Conservation (phyloP, 1,140 invertebrate genomes). For the Achroia grisella region DNA sequence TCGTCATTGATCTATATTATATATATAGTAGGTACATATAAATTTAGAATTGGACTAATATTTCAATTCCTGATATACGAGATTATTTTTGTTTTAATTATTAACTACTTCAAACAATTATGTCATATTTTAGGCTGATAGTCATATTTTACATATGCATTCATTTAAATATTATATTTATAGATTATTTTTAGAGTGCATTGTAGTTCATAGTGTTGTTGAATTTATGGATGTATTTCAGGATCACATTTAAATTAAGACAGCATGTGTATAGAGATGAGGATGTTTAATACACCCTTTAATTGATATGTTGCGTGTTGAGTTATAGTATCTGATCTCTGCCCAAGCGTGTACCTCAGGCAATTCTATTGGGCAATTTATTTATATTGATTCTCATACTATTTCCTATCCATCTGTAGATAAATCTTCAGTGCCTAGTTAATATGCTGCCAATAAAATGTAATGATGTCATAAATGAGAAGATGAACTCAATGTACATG, state of each 20-base stretch:
- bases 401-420: constrained; percentile 54
- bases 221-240: constrained; percentile 18
- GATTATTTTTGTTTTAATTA: too few species aligned
- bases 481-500: too few species aligned
- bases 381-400: constrained; percentile 64
- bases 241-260: constrained; percentile 37
- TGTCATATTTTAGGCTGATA: too few species aligned
- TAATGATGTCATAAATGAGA: constrained; percentile 24
- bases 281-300: constrained; percentile 52
- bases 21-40: too few species aligned
- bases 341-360: constrained; percentile 43
- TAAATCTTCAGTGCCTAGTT: constrained; percentile 53
- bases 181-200: too few species aligned
- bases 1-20: too few species aligned
- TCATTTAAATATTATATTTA: too few species aligned
- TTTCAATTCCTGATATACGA: too few species aligned
- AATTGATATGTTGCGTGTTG: constrained; percentile 66
- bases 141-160: too few species aligned
- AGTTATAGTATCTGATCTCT: constrained; percentile 55
- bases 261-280: constrained; percentile 28
- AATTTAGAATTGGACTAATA: too few species aligned
- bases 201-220: too few species aligned
- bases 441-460: constrained; percentile 44
- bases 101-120: too few species aligned
- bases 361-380: constrained; percentile 65